phyloP scores from a whole-genome alignment of 1,140 invertebrate genomes.

The Antheraea pernyi region DNA sequence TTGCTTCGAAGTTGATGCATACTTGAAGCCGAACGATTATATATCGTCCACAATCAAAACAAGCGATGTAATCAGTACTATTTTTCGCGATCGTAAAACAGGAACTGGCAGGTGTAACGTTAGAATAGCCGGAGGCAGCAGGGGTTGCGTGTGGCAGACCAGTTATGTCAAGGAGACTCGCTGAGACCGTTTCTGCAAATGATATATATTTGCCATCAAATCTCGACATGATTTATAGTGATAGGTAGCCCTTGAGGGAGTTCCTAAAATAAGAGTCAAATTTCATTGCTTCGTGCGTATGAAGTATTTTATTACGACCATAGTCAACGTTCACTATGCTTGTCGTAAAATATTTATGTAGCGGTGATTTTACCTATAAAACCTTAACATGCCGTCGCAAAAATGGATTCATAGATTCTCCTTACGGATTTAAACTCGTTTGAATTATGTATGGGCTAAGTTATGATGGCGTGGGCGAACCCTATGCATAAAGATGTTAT shows the following conservation, averaged over 20 bases:
- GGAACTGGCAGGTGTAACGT: conserved; percentile 53
- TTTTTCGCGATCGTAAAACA: conserved; percentile 19
- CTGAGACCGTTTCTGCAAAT: conserved; percentile 60
- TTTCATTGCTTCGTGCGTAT: not conserved
- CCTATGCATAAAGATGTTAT: conserved; percentile 37
- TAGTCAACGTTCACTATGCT: not conserved
- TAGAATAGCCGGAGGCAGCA: conserved; percentile 56
- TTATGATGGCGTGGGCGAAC: conserved; percentile 54
- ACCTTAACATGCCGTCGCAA: conserved; percentile 39
- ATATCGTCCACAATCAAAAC: conserved; percentile 23
- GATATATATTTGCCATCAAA: conserved; percentile 59
- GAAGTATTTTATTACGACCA: not conserved
- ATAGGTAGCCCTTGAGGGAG: conserved; percentile 14
- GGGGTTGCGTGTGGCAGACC: conserved; percentile 66
- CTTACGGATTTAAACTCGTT: conserved; percentile 48
- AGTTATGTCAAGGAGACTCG: conserved; percentile 62
- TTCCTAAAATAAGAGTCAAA: conserved; percentile 3
- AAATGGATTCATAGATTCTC: conserved; percentile 54
- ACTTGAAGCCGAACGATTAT: conserved; percentile 9
- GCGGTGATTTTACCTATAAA: conserved; percentile 20
- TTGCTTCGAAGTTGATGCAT: conserved; percentile 28
- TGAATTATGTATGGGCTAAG: conserved; percentile 60
- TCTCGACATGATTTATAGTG: conserved; percentile 33
- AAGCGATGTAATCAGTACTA: conserved; percentile 29
- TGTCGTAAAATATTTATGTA: conserved; percentile 8